These are phyloP conservation scores for Heterochromis multidens DNA, from an alignment of 2,113 vertebrate species.

Conservation along the genomic window DNA sequence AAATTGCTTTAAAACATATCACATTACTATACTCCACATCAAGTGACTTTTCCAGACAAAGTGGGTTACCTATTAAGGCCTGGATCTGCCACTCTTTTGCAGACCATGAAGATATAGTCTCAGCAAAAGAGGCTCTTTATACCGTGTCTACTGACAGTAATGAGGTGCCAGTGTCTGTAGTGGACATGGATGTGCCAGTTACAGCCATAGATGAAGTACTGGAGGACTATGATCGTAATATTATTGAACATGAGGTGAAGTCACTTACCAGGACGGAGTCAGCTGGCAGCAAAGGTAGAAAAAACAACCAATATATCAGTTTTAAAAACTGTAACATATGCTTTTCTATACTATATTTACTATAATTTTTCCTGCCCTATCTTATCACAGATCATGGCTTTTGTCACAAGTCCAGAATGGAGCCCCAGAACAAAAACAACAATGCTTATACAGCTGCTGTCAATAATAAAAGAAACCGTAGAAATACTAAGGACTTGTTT, in stretches of 20 bases:
- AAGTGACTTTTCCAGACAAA: neutral
- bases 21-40: neutral
- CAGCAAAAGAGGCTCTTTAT: slow-evolving; percentile 32
- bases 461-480: slow-evolving; percentile 23
- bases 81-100: neutral
- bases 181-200: slow-evolving; percentile 83
- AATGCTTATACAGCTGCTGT: slow-evolving; percentile 70
- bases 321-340: neutral
- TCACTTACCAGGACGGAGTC: neutral
- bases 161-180: slow-evolving; percentile 43
- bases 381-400: slow-evolving; percentile 18
- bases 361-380: neutral
- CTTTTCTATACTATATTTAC: neutral
- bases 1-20: neutral
- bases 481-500: neutral
- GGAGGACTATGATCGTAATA: slow-evolving; percentile 53
- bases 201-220: slow-evolving; percentile 87
- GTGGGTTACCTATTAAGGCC: neutral
- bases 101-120: slow-evolving; percentile 11
- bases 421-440: slow-evolving; percentile 78
- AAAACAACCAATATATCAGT: neutral
- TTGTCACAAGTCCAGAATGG: neutral
- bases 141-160: slow-evolving; percentile 40
- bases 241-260: slow-evolving; percentile 34
- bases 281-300: slow-evolving; percentile 38